phyloP scores from a whole-genome alignment of 2,888 invertebrate species.

The Heliconius cydno region DNA sequence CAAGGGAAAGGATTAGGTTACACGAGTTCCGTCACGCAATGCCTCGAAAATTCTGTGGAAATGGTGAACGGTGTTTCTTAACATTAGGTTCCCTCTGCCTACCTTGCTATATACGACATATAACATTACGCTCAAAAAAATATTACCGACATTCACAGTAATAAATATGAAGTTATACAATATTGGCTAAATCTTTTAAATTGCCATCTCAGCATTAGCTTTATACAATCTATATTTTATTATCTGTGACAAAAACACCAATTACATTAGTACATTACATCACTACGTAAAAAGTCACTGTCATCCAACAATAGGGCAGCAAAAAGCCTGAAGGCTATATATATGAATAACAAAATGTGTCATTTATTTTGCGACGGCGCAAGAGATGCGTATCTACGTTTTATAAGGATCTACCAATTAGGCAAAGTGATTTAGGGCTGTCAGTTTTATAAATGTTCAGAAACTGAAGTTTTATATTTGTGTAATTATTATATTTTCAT shows the following conservation, averaged over 20 bases:
- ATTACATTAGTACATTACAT: slow-evolving; percentile 39
- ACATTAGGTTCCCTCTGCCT: too few species aligned
- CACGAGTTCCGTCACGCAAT: too few species aligned
- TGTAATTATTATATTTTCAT: background rate
- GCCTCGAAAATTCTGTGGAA: too few species aligned
- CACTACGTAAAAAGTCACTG: slow-evolving; percentile 43
- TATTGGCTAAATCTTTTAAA: too few species aligned
- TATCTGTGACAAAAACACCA: slow-evolving; percentile 20
- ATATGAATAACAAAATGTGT: slow-evolving; percentile 66
- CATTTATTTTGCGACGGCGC: slow-evolving; percentile 61
- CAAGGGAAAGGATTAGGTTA: too few species aligned
- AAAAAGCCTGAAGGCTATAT: slow-evolving; percentile 63
- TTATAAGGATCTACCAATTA: slow-evolving; percentile 72
- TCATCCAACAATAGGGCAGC: slow-evolving; percentile 60
- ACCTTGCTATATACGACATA: too few species aligned
- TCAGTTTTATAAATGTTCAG: slow-evolving; percentile 17
- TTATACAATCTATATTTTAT: too few species aligned
- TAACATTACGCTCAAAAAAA: too few species aligned
- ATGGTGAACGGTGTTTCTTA: too few species aligned
- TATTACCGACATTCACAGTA: too few species aligned
- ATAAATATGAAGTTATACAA: too few species aligned
- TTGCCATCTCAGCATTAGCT: too few species aligned
- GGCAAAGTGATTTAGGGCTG: slow-evolving; percentile 68
- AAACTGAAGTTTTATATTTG: background rate
- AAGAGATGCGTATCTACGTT: slow-evolving; percentile 69